Percentiles rank a stretch among this genome's conserved stretches.
Conservation (phyloP, 2,888 invertebrate species). For the Ferrisia virgata region DNA sequence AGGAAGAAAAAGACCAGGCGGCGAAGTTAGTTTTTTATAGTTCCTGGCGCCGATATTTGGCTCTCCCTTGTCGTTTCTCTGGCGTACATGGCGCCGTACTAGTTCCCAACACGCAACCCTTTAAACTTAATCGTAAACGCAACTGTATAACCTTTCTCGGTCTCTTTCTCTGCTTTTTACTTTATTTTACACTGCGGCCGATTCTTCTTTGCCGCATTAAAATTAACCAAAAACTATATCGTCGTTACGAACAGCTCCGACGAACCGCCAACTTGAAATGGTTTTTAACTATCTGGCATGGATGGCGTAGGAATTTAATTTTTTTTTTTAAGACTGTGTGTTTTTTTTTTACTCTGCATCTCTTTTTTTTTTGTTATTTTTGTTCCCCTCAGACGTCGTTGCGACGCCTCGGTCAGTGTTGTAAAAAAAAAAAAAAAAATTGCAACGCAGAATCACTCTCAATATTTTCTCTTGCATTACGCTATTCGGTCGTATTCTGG, state of each 20-base stretch:
- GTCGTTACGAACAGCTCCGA: background rate
- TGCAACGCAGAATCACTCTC: no score
- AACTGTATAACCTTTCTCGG: conserved; percentile 25
- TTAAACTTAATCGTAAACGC: conserved; percentile 41
- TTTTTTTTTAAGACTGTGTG: background rate
- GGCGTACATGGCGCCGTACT: conserved; percentile 34
- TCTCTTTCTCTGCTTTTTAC: background rate
- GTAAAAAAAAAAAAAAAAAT: no score
- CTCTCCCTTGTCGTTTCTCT: conserved; percentile 1
- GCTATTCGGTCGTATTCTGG: no score
- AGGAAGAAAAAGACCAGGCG: background rate
- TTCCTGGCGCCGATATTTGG: conserved; percentile 38
- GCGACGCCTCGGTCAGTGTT: no score
- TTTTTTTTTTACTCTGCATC: background rate
- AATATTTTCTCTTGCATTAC: no score
- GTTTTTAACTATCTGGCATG: background rate
- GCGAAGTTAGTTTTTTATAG: conserved; percentile 33
- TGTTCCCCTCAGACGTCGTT: background rate
- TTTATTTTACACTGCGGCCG: background rate
- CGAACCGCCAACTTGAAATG: background rate
- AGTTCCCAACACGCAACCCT: conserved; percentile 43
- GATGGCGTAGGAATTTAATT: background rate
- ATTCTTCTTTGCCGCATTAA: conserved; percentile 12
- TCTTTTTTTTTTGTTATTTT: background rate
- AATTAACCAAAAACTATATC: background rate